Percentiles rank a stretch among this genome's conserved stretches.
These are phyloP conservation scores for Drosophila merina DNA, from an alignment of 2,888 invertebrate species.

Conservation along the genomic window DNA sequence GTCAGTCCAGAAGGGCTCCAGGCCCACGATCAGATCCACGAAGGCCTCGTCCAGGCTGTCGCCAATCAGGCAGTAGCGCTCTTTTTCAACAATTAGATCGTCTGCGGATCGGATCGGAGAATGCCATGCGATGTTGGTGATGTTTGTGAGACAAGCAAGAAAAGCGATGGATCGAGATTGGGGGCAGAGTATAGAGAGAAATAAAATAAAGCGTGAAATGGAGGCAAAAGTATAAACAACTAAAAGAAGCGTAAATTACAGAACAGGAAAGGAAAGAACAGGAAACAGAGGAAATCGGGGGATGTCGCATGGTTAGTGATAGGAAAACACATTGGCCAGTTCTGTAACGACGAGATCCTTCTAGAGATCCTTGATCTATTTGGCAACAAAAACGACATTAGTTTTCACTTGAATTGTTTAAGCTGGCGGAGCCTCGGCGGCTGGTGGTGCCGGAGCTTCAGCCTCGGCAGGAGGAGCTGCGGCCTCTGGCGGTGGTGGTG, in stretches of 20 bases:
- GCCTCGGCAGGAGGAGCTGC: constrained; percentile 43
- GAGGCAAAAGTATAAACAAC: constrained; percentile 46
- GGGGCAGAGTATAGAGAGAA: constrained; percentile 43
- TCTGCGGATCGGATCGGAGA: constrained; percentile 84
- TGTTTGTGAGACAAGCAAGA: constrained; percentile 63
- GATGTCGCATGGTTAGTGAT: constrained; percentile 41
- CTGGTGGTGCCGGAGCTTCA: constrained; percentile 53
- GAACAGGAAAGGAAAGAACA: constrained; percentile 11
- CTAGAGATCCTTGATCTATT: constrained; percentile 54
- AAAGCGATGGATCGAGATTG: constrained; percentile 53
- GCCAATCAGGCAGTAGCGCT: constrained; percentile 96
- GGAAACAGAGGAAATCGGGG: constrained; percentile 3
- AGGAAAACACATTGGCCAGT: constrained; percentile 49
- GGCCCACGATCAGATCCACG: constrained; percentile 90
- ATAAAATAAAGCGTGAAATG: constrained; percentile 62
- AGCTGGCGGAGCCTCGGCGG: constrained; percentile 52
- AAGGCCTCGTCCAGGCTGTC: constrained; percentile 97
- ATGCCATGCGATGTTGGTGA: constrained; percentile 41
- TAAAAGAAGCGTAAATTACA: constrained; percentile 48
- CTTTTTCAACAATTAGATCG: constrained; percentile 94
- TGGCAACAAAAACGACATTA: constrained; percentile 30
- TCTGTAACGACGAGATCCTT: constrained; percentile 62
- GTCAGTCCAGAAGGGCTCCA: constrained; percentile 85
- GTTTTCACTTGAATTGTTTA: neutral
- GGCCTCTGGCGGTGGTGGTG: constrained; percentile 44